Conservation (phyloP, 1,140 invertebrate genomes). For the Mactra quadrangularis region DNA sequence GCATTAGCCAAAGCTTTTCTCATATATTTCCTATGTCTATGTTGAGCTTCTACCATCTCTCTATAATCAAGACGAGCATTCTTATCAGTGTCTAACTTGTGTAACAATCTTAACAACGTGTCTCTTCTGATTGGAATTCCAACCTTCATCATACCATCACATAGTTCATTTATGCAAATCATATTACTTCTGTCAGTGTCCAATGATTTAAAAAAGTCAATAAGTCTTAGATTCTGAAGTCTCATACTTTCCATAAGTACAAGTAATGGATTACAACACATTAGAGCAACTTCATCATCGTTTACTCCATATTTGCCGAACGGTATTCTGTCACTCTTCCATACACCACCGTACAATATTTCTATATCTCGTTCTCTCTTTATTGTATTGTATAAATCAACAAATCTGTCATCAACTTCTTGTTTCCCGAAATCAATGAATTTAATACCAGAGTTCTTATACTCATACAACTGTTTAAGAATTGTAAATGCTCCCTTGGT, state of each 20-base stretch:
- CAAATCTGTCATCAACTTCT: constrained; percentile 46
- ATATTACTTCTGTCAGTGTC: constrained; percentile 25
- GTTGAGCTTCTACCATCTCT: constrained; percentile 33
- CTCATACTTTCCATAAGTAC: constrained; percentile 56
- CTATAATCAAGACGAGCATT: constrained; percentile 22
- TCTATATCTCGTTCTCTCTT: constrained; percentile 17
- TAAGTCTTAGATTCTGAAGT: constrained; percentile 37
- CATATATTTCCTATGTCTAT: constrained; percentile 18
- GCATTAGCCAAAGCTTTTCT: not conserved
- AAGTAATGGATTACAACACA: constrained; percentile 42
- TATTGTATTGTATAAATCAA: not conserved
- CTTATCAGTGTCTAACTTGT: constrained; percentile 29
- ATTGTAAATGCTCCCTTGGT: constrained; percentile 34
- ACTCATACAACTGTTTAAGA: constrained; percentile 18
- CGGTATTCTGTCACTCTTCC: not conserved
- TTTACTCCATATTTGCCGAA: not conserved
- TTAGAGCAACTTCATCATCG: constrained; percentile 13
- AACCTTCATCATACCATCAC: constrained; percentile 31
- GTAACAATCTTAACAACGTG: not conserved
- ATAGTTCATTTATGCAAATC: constrained; percentile 48
- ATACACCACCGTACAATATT: constrained; percentile 21
- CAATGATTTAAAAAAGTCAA: constrained; percentile 53
- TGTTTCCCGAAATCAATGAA: constrained; percentile 41
- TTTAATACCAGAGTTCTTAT: constrained; percentile 15
- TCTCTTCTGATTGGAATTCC: constrained; percentile 9